Evolutionary conservation across 2,888 invertebrate species (phyloP).

Genomic region (Tubulanus polymorphus): DNA sequence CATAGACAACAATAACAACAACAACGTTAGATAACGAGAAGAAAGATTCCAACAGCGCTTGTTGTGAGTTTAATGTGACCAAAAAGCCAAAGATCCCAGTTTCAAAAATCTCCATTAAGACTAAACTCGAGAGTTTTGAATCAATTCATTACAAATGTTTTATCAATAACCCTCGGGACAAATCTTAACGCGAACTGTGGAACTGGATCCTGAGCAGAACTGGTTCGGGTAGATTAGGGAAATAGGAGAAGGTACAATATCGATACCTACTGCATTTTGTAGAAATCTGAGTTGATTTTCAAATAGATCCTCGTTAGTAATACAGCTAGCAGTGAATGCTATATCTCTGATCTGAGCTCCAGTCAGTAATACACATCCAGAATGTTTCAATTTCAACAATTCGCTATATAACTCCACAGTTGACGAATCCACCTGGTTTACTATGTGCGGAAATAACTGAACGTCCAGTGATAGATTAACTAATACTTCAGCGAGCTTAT

Average conservation of each 20-base stretch:
- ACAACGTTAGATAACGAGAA: too few relatives aligned
- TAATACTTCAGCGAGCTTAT: constrained; percentile 13
- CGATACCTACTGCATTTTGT: constrained; percentile 10
- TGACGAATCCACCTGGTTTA: constrained; percentile 5
- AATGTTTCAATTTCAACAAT: constrained; percentile 16
- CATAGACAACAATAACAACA: neutral
- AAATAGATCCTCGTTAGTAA: constrained; percentile 5
- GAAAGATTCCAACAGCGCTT: too few relatives aligned
- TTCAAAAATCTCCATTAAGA: too few relatives aligned
- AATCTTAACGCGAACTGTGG: too few relatives aligned
- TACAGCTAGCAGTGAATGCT: neutral
- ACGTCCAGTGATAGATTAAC: constrained; percentile 12
- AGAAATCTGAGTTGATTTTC: constrained; percentile 11
- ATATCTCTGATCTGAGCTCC: constrained; percentile 14
- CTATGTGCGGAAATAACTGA: constrained; percentile 9
- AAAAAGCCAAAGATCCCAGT: too few relatives aligned
- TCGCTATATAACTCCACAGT: constrained; percentile 14
- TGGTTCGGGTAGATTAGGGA: neutral
- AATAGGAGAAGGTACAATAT: neutral
- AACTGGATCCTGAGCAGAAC: neutral
- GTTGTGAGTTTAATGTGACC: too few relatives aligned
- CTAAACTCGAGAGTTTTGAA: too few relatives aligned
- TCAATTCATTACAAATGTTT: too few relatives aligned
- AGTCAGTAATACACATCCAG: constrained; percentile 14
- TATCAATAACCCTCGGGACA: too few relatives aligned